Conservation (phyloP, 1,140 invertebrate species). For the Drosophila chauvacae region DNA sequence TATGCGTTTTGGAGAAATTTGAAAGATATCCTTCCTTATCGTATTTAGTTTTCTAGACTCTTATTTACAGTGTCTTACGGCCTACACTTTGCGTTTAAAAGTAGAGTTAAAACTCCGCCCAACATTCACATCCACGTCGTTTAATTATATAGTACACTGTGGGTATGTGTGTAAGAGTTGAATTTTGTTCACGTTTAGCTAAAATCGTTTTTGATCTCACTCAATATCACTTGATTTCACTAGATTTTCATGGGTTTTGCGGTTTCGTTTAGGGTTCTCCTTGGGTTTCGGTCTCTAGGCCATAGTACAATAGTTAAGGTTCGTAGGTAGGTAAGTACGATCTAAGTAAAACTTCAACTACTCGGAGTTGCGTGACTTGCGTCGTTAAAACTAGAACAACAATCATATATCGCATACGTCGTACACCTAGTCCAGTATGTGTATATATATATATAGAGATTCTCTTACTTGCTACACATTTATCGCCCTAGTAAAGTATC, state of each 20-base stretch:
- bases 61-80: conserved; percentile 49
- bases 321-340: conserved; percentile 63
- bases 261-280: conserved; percentile 22
- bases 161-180: conserved; percentile 53
- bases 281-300: conserved; percentile 37
- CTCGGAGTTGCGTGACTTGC: conserved; percentile 59
- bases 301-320: conserved; percentile 67
- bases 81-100: conserved; percentile 57
- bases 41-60: conserved; percentile 40
- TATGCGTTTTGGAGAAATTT: conserved; percentile 67
- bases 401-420: conserved; percentile 72
- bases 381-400: conserved; percentile 76
- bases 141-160: conserved; percentile 30
- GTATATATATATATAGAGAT: conserved; percentile 52
- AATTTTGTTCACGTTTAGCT: conserved; percentile 72
- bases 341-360: conserved; percentile 73
- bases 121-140: conserved; percentile 6
- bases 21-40: conserved; percentile 59
- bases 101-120: conserved; percentile 56
- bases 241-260: conserved; percentile 66
- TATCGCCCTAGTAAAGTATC: conserved; percentile 76
- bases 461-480: conserved; percentile 66
- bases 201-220: conserved; percentile 84
- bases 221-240: conserved; percentile 84
- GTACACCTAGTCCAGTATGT: conserved; percentile 52